phyloP scores from a whole-genome alignment of 2,888 invertebrate species.

The Mythimna loreyi region DNA sequence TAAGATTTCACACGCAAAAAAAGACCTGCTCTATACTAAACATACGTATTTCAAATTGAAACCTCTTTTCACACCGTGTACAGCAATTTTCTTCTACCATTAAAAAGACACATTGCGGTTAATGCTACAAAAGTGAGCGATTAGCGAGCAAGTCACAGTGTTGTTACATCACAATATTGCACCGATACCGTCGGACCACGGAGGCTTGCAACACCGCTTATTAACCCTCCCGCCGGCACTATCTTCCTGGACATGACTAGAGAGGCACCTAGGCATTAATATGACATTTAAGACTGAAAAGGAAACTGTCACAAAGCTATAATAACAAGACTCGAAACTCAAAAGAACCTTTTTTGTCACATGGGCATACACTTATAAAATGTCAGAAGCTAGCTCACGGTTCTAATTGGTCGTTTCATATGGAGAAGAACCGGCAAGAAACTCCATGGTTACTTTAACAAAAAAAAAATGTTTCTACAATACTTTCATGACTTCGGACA shows the following conservation, averaged over 20 bases:
- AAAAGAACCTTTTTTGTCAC: no score
- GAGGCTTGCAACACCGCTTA: constrained; percentile 76
- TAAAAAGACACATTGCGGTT: constrained; percentile 28
- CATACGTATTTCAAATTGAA: neutral
- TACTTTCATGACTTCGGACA: no score
- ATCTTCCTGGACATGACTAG: constrained; percentile 56
- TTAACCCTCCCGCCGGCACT: constrained; percentile 61
- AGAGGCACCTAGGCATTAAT: neutral
- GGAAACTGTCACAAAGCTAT: neutral
- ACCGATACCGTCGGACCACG: constrained; percentile 71
- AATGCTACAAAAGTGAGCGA: constrained; percentile 41
- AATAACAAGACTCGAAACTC: no score
- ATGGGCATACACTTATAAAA: no score
- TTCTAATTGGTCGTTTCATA: no score
- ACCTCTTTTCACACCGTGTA: neutral
- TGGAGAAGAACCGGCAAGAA: no score
- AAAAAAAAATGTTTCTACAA: no score
- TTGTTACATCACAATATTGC: constrained; percentile 78
- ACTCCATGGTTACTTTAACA: no score
- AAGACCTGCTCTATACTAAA: neutral
- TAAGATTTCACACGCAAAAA: no score
- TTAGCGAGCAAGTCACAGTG: constrained; percentile 53
- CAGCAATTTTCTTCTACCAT: constrained; percentile 12
- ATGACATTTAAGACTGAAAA: neutral
- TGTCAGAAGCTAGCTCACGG: no score